A percentile compares a stretch with the other conserved stretches of the same genome.
Conservation (phyloP, 2,113 vertebrate genomes). For the Desmodus rotundus region DNA sequence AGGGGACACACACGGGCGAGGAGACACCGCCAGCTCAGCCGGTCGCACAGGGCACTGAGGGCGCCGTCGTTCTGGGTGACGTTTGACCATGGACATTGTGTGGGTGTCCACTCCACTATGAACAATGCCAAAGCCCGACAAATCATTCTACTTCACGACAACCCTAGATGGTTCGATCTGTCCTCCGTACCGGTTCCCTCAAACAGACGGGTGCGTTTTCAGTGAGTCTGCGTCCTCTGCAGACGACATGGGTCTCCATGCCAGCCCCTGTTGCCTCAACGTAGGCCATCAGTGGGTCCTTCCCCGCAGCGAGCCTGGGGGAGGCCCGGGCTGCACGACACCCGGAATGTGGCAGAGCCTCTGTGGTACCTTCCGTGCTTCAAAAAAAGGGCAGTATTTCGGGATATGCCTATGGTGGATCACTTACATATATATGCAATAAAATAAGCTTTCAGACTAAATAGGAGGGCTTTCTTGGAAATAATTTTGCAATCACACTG, state of each 20-base stretch:
- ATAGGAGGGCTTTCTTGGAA: background rate
- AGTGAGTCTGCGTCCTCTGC: background rate
- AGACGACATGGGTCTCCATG: accelerated
- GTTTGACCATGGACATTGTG: accelerated
- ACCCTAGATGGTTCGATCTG: accelerated
- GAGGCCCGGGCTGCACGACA: accelerated
- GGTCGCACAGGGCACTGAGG: accelerated
- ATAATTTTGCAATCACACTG: background rate
- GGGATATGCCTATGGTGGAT: background rate
- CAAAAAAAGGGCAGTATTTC: background rate
- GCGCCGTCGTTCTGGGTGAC: too few species aligned
- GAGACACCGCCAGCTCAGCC: background rate
- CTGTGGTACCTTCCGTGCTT: background rate
- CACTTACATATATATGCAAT: background rate
- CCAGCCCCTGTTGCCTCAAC: background rate
- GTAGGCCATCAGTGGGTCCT: accelerated
- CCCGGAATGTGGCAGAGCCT: background rate
- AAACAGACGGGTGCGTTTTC: too few species aligned
- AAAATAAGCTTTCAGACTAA: background rate
- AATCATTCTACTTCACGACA: too few species aligned
- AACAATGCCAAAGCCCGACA: background rate
- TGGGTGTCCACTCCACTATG: accelerated
- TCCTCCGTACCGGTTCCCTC: too few species aligned
- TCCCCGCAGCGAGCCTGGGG: background rate
- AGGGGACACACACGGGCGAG: accelerated